These are phyloP conservation scores for Xiphorhynchus elegans DNA, from an alignment of 2,113 vertebrate genomes.

Conservation along the genomic window DNA sequence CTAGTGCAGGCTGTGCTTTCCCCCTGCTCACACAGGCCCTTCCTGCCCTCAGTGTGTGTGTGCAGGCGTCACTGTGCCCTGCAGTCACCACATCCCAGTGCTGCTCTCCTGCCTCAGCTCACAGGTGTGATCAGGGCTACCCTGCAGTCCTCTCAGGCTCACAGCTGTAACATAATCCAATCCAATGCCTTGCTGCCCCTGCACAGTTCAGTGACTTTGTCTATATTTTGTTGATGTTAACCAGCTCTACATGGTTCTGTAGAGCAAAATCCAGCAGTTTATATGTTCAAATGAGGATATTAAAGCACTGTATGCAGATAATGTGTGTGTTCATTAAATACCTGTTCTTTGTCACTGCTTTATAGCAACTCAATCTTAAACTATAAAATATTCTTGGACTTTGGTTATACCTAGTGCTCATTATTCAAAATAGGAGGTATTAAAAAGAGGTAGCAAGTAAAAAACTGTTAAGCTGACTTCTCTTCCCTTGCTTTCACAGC, in stretches of 20 bases:
- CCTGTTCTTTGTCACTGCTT: neutral
- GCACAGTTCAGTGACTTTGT: neutral
- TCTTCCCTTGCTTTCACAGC: constrained; percentile 47
- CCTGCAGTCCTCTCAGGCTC: neutral
- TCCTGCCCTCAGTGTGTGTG: neutral
- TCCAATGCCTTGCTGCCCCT: neutral
- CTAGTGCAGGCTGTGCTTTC: neutral
- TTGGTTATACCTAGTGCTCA: neutral
- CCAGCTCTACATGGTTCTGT: neutral
- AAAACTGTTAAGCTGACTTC: neutral
- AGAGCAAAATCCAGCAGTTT: neutral
- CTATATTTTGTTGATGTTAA: neutral
- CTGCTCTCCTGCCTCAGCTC: neutral
- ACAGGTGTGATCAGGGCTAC: neutral
- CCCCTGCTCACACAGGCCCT: neutral
- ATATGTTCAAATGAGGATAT: neutral
- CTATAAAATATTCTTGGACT: neutral
- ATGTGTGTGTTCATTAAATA: neutral
- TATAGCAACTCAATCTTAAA: neutral
- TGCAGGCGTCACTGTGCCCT: neutral
- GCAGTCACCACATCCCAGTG: neutral
- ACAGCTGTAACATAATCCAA: neutral
- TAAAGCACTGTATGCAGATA: neutral
- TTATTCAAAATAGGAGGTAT: neutral
- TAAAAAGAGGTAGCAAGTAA: neutral